Evolutionary conservation across 2,888 invertebrate genomes (phyloP), one percentile per base, ranked within the genome.

Genomic region (Sinopyrophorus schimmeli): DNA sequence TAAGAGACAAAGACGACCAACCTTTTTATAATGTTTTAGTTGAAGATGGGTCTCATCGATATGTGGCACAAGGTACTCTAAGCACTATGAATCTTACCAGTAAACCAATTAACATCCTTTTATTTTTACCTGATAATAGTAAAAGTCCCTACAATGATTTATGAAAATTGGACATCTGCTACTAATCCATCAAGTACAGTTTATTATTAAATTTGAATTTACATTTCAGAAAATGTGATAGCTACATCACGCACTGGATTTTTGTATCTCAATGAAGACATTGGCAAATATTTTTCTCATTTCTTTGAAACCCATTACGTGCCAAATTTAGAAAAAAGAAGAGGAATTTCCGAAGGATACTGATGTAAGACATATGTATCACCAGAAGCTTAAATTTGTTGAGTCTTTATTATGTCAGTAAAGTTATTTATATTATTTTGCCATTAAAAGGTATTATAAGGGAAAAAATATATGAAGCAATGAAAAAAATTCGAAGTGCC

Each of bases 21-120:
- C 87, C 87, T 0, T 86, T 85, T 71, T 89, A 89, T 65, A 77
- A 80, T 59, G 81, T 87, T 3, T 71, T 85, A 11, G 84, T 82
- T 0, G 77, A 80, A 23, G 86, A 87, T 68, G 85, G 85, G 20
- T 81, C 83, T 1, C 79, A 78, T 39, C 75, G 85, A 73, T 87
- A 84, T 64, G 82, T 82, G 2, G 81, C 86, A 2, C 80, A 86
- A 79, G 83, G 83, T 78, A 68, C n/a, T n/a, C n/a, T n/a, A n/a
- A n/a, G n/a, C n/a, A n/a, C n/a, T n/a, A n/a, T n/a, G n/a, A n/a
- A n/a, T n/a, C n/a, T n/a, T n/a, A n/a, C n/a, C n/a, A n/a, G n/a
- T n/a, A n/a, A n/a, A n/a, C n/a, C n/a, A n/a, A n/a, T n/a, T n/a
- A n/a, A n/a, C n/a, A n/a, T n/a, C n/a, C n/a, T n/a, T n/a, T n/a